phyloP scores from a whole-genome alignment of 2,113 vertebrate genomes.

The Macroglossus sobrinus region DNA sequence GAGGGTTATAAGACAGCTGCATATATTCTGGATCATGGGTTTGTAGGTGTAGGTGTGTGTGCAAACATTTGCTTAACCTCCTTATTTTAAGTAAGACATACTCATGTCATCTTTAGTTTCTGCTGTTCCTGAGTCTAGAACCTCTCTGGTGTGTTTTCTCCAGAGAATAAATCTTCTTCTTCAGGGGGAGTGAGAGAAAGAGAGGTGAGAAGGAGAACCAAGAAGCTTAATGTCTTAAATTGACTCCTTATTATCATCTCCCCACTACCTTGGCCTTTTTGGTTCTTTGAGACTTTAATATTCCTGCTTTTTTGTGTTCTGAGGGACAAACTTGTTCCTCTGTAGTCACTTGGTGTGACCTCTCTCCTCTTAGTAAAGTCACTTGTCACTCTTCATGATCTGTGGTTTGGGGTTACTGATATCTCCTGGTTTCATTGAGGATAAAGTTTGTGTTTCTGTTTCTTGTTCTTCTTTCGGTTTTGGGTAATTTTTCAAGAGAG shows the following conservation, averaged over 20 bases:
- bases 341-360: background rate
- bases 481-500: conserved; percentile 21
- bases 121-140: background rate
- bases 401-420: conserved; percentile 46
- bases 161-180: background rate
- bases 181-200: background rate
- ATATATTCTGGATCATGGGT: background rate
- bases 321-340: background rate
- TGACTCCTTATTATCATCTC: background rate
- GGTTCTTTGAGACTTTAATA: background rate
- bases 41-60: background rate
- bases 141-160: background rate
- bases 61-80: background rate
- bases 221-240: background rate
- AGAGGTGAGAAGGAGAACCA: background rate
- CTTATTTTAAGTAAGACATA: background rate
- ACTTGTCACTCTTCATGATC: background rate
- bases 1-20: background rate
- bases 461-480: conserved; percentile 65
- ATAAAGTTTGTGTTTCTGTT: conserved; percentile 47
- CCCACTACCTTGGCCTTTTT: background rate
- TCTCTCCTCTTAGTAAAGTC: background rate
- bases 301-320: background rate
- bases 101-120: background rate
- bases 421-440: conserved; percentile 30